These are phyloP conservation scores for Xenopus laevis DNA, from an alignment of 2,113 vertebrate species.

Conservation along the genomic window DNA sequence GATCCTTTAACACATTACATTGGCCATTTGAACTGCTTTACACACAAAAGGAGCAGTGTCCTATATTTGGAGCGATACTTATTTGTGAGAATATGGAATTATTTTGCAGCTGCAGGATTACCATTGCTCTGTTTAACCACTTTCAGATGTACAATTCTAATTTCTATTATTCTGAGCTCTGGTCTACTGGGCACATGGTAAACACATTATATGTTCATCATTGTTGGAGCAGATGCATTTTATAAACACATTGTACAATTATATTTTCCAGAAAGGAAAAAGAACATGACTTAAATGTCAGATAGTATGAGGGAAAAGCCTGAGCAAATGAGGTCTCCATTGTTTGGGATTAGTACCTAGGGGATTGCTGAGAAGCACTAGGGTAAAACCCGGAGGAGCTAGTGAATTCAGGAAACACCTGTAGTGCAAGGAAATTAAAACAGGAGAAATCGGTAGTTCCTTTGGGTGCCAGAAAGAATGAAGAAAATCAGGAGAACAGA, in stretches of 20 bases:
- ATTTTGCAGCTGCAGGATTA: slow-evolving; percentile 3
- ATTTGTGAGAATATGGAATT: neutral
- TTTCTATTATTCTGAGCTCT: neutral
- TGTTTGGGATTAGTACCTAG: neutral
- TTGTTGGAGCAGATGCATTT: slow-evolving; percentile 13
- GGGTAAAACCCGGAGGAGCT: neutral
- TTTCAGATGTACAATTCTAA: neutral
- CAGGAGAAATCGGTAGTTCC: no score
- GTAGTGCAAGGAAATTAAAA: neutral
- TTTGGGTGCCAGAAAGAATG: no score
- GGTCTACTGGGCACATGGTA: slow-evolving; percentile 13
- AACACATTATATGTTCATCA: slow-evolving; percentile 15
- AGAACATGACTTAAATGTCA: neutral
- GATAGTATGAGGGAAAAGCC: neutral
- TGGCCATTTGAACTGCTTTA: no score
- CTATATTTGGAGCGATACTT: neutral
- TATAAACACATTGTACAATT: slow-evolving; percentile 9
- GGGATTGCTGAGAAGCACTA: neutral
- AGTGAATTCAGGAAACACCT: slow-evolving; percentile 34
- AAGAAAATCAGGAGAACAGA: no score
- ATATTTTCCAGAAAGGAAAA: slow-evolving; percentile 18
- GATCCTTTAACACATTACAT: no score
- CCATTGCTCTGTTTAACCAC: slow-evolving; percentile 7
- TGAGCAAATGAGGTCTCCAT: neutral
- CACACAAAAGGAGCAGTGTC: no score